A percentile compares a stretch with the other conserved stretches of the same genome.
Conservation (phyloP, 1,140 invertebrate genomes). For the Sitophilus oryzae region DNA sequence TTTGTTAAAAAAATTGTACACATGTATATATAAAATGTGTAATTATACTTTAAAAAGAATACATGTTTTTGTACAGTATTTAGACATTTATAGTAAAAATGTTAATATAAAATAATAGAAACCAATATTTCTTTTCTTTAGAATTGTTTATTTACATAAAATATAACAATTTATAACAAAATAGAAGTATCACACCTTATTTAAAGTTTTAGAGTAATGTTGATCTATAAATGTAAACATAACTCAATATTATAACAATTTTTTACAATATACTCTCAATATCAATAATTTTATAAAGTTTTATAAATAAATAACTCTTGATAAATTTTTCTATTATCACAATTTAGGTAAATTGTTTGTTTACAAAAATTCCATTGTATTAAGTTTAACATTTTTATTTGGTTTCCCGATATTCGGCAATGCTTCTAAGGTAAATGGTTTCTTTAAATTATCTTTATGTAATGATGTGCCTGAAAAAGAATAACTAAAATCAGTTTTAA, state of each 20-base stretch:
- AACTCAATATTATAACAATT: too few species aligned
- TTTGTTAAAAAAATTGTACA: slow-evolving; percentile 1
- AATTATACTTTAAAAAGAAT: slow-evolving; percentile 10
- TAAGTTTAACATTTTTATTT: slow-evolving; percentile 18
- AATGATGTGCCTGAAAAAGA: slow-evolving; percentile 13
- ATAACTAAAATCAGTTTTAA: not conserved
- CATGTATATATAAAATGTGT: not conserved
- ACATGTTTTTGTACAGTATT: not conserved
- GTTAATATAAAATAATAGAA: not conserved
- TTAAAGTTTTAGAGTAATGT: not conserved
- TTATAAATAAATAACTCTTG: not conserved
- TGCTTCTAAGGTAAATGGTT: slow-evolving; percentile 38
- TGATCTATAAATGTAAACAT: not conserved
- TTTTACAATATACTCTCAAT: too few species aligned
- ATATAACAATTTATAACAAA: not conserved
- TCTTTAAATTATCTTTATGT: slow-evolving; percentile 25
- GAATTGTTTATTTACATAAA: not conserved
- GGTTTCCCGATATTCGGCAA: slow-evolving; percentile 37
- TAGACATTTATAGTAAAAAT: not conserved
- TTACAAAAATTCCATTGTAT: slow-evolving; percentile 29
- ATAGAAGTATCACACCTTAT: not conserved
- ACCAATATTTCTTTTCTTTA: not conserved
- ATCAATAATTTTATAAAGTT: not conserved
- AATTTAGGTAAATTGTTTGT: not conserved
- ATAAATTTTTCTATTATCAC: too few species aligned